A percentile compares a stretch with the other conserved stretches of the same genome.
phyloP scores from a whole-genome alignment of 2,797 vertebrate species.

The Tiaroga cobitis region DNA sequence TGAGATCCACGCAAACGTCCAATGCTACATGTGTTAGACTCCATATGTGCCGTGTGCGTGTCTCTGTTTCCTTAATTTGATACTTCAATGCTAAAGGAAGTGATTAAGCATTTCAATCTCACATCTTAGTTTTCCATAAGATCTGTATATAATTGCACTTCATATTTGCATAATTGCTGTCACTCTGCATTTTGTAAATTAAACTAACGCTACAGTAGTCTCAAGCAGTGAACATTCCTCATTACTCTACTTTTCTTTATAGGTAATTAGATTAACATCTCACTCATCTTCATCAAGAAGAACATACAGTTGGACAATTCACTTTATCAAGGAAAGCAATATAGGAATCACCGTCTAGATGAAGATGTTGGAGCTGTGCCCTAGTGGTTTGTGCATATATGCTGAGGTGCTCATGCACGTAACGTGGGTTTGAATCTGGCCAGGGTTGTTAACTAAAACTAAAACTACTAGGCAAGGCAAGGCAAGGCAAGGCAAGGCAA shows the following conservation, averaged over 20 bases:
- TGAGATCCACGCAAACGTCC: background rate
- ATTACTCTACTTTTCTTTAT: slow-evolving; percentile 25
- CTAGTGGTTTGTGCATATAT: background rate
- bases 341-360: background rate
- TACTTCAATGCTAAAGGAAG: slow-evolving; percentile 3
- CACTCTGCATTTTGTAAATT: slow-evolving; percentile 40
- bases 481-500: too few relatives aligned
- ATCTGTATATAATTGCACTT: slow-evolving; percentile 17
- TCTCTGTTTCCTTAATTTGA: slow-evolving; percentile 12
- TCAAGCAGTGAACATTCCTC: slow-evolving; percentile 1
- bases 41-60: background rate
- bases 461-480: too few relatives aligned
- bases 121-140: background rate
- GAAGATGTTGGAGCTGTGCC: background rate
- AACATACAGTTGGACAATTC: background rate
- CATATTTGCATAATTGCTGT: slow-evolving; percentile 31
- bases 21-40: background rate
- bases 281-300: background rate
- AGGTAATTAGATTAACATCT: background rate
- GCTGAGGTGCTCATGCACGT: too few relatives aligned
- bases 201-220: slow-evolving; percentile 16
- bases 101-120: slow-evolving; percentile 9
- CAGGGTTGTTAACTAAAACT: background rate
- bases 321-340: background rate
- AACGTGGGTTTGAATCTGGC: background rate